Evolutionary conservation across 2,797 vertebrate genomes (phyloP).

Genomic region (Hapalemur alaotrensis): DNA sequence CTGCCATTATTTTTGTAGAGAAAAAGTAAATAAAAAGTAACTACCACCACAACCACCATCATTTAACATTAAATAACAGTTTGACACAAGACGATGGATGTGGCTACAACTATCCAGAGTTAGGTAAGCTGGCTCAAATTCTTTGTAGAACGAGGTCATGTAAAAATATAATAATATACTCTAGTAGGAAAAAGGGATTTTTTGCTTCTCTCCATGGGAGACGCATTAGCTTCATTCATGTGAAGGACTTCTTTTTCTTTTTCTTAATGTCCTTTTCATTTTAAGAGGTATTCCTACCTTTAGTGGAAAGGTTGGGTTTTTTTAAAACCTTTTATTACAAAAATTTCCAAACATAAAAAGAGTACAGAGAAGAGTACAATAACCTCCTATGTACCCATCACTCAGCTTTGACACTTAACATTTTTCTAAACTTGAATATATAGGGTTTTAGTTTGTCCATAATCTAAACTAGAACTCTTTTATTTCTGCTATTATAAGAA

Average conservation of each 20-base stretch:
- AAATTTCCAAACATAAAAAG: conserved; percentile 8
- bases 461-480: conserved; percentile 2
- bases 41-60: neutral
- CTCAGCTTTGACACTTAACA: neutral
- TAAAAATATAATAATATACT: conserved; percentile 28
- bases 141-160: neutral
- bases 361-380: neutral
- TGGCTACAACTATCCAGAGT: neutral
- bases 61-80: conserved; percentile 24
- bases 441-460: neutral
- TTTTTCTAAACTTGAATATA: conserved; percentile 40
- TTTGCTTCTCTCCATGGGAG: neutral
- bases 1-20: neutral
- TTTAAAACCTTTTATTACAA: conserved; percentile 8
- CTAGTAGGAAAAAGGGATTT: neutral
- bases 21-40: conserved; percentile 24
- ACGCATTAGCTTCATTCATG: conserved; percentile 3
- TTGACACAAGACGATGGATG: neutral
- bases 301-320: neutral
- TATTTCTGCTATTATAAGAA: neutral
- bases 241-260: neutral
- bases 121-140: neutral
- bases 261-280: neutral
- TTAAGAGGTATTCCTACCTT: neutral
- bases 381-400: neutral